Base-by-base conservation (phyloP, 2,797 vertebrate genomes). In the Jordanella pulchra region DNA sequence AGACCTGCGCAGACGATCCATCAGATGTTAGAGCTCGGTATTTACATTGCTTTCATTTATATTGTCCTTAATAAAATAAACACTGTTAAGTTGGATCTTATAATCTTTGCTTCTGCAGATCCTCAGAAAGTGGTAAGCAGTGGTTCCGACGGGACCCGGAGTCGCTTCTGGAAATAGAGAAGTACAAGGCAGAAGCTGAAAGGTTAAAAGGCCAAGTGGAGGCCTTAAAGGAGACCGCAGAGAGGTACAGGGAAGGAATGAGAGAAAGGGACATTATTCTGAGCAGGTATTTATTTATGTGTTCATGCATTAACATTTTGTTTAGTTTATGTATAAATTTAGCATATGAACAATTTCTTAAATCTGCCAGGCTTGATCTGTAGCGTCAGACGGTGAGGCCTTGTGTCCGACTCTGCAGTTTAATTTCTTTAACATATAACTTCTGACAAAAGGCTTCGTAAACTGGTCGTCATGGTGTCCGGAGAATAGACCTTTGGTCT, bases 141-240 rank as follows among this genome's bases (percentile, higher is more conserved):
- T 72, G 51, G 66, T 74, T 77, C 63, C 79, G 73, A 71, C 77
- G 76, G 82, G 91, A 91, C 65, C 76, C 83, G 27, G 89, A 92
- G 63, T 89, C 88, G 86, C 67, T 15, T 39, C 65, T 90, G 66
- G 87, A 91, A 69, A 81, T 76, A 51, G 88, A 90, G 54, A 89
- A 78, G 56, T 81, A 90, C 76, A 92, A 89, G 73, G 82, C 83
- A 5, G 94, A 93, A 70, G 74, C 84, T 56, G 91, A 92, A 74
- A 88, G 91, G 61, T 82, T 93, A 69, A 92, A 83, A 77, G 89
- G 85, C 7, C 93, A 94, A 85, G 82, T 93, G 71, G 90, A 94
- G 64, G 85, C 88, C 28, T 55, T 95, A 71, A 94, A 88, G 69
- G 90, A 93, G 72, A 67, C 83, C 15, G 83, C 80, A 42, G 83